Evolutionary conservation across 2,113 vertebrate species (phyloP).

Genomic region (Megaleporinus macrocephalus): DNA sequence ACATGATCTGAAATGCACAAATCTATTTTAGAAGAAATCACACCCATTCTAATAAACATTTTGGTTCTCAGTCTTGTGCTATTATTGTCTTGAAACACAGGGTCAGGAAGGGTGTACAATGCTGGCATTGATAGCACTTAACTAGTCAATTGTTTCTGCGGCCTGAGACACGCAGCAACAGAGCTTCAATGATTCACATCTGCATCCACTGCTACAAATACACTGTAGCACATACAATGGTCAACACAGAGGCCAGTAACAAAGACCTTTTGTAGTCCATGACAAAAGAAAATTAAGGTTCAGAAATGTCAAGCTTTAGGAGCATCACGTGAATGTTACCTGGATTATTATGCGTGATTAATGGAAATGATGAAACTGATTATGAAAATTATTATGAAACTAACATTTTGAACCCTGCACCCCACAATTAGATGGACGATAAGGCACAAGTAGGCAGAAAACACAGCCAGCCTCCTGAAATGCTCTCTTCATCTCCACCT

Average conservation of each 20-base stretch:
- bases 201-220: conserved; percentile 8
- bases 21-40: background rate
- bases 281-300: background rate
- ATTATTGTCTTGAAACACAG: conserved; percentile 35
- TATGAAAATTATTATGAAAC: no score
- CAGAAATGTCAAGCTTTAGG: background rate
- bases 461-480: conserved; percentile 84
- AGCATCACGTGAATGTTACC: background rate
- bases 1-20: background rate
- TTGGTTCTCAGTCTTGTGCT: conserved; percentile 17
- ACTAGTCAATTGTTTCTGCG: conserved; percentile 55
- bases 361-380: conserved; percentile 43
- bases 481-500: conserved; percentile 81
- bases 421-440: conserved; percentile 64
- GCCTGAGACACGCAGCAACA: conserved; percentile 40
- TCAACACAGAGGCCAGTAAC: background rate
- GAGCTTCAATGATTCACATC: conserved; percentile 28
- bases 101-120: conserved; percentile 56
- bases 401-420: background rate
- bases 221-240: background rate
- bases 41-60: conserved; percentile 21
- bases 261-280: background rate
- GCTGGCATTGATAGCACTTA: conserved; percentile 44
- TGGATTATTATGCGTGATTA: background rate
- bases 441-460: conserved; percentile 78